These are phyloP conservation scores for Himalopsyche tibetana DNA, from an alignment of 2,888 invertebrate species.

Conservation along the genomic window DNA sequence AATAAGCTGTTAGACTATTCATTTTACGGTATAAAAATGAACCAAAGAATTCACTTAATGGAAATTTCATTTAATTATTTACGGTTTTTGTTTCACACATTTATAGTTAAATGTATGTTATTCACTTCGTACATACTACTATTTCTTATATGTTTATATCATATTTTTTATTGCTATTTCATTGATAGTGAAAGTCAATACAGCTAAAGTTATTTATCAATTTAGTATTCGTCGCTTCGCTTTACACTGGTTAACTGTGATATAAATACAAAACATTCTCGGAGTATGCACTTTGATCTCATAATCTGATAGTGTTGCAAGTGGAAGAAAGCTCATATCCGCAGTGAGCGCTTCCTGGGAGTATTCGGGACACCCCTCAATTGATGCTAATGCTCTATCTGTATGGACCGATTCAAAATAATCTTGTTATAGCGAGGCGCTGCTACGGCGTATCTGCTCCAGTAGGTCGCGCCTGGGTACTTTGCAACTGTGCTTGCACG, in stretches of 20 bases:
- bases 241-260: background rate
- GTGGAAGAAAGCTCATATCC: slow-evolving; percentile 40
- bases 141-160: too few species aligned
- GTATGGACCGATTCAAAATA: slow-evolving; percentile 56
- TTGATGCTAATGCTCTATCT: slow-evolving; percentile 56
- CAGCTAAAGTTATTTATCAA: too few species aligned
- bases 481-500: background rate
- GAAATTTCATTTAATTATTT: too few species aligned
- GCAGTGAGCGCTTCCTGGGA: background rate
- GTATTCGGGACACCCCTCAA: slow-evolving; percentile 28
- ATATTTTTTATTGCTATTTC: too few species aligned
- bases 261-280: background rate
- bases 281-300: background rate
- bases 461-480: slow-evolving; percentile 10
- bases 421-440: slow-evolving; percentile 51
- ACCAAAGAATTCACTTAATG: too few species aligned
- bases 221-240: too few species aligned
- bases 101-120: too few species aligned
- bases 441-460: background rate
- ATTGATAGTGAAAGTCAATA: too few species aligned
- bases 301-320: slow-evolving; percentile 17
- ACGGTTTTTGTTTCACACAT: too few species aligned
- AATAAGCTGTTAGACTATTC: too few species aligned
- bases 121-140: too few species aligned
- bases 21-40: too few species aligned